Evolutionary conservation across 2,888 invertebrate genomes (phyloP).

Genomic region (Malachius bipustulatus): DNA sequence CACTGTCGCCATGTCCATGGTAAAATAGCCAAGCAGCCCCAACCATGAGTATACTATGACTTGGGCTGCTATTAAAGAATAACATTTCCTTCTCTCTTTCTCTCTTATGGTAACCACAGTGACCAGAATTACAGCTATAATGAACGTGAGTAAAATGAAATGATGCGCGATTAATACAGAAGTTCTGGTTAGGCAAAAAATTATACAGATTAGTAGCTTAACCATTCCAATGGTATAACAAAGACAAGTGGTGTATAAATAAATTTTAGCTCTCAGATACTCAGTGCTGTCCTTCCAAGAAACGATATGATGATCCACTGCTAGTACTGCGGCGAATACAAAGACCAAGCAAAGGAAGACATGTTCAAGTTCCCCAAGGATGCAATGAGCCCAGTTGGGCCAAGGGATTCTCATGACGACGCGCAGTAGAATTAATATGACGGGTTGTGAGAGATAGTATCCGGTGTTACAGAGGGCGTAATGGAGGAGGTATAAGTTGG

Average conservation of each 20-base stretch:
- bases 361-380: background rate
- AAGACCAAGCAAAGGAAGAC: background rate
- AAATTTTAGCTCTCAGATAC: background rate
- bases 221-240: background rate
- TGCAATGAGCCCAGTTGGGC: background rate
- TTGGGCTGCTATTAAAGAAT: background rate
- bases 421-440: background rate
- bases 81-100: conserved; percentile 1
- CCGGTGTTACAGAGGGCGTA: conserved; percentile 1
- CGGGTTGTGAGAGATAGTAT: background rate
- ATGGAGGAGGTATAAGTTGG: background rate
- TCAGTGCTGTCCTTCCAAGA: background rate
- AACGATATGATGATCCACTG: background rate
- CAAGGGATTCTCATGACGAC: background rate
- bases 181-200: background rate
- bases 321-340: background rate
- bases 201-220: background rate
- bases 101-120: background rate
- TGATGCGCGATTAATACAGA: background rate
- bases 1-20: too few species aligned
- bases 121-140: background rate
- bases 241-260: background rate
- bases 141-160: background rate
- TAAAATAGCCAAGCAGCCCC: background rate
- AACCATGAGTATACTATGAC: background rate